phyloP scores from a whole-genome alignment of 2,888 invertebrate species.

The Calameuta filiformis region DNA sequence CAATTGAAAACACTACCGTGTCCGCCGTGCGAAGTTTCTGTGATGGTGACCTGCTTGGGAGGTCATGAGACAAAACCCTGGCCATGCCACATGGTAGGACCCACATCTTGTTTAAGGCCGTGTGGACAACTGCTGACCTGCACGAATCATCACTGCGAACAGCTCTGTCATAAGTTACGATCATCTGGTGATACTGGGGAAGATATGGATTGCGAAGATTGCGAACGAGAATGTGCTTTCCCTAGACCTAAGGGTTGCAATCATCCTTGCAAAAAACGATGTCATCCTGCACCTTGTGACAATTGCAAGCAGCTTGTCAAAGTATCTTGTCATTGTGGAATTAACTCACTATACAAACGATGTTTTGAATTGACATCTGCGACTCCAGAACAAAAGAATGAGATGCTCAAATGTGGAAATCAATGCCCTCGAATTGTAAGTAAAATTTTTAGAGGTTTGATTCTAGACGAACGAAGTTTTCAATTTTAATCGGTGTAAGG shows the following conservation, averaged over 20 bases:
- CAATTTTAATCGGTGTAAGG: neutral
- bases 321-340: conserved; percentile 84
- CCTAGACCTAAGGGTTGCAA: conserved; percentile 78
- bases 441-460: conserved; percentile 14
- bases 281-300: conserved; percentile 81
- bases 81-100: conserved; percentile 77
- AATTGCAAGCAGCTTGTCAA: conserved; percentile 79
- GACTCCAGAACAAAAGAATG: conserved; percentile 65
- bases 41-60: conserved; percentile 79
- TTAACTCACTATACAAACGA: conserved; percentile 79
- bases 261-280: conserved; percentile 78
- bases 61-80: conserved; percentile 76
- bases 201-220: conserved; percentile 67
- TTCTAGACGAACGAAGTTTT: neutral
- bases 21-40: conserved; percentile 77
- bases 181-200: conserved; percentile 54
- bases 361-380: conserved; percentile 76
- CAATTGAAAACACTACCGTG: conserved; percentile 73
- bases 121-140: conserved; percentile 82
- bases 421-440: conserved; percentile 86
- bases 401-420: conserved; percentile 76
- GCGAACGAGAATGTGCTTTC: conserved; percentile 72
- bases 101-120: conserved; percentile 81
- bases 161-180: conserved; percentile 78
- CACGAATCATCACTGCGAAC: conserved; percentile 80